Percentiles rank a stretch among this genome's conserved stretches.
These are phyloP conservation scores for Polypterus bichir DNA, from an alignment of 2,113 vertebrate species.

Conservation along the genomic window DNA sequence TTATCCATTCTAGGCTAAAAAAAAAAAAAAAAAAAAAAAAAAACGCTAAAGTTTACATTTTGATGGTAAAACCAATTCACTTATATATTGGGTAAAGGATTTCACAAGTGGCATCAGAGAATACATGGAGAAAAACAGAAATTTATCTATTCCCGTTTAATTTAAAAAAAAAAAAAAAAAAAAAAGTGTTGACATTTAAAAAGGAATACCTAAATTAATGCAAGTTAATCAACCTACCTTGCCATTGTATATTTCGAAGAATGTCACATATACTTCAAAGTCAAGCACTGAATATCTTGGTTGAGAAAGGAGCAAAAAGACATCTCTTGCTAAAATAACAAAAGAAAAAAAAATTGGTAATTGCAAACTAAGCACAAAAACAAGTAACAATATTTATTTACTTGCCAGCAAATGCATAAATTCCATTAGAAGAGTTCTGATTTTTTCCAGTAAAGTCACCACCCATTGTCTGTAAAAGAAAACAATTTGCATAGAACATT, in stretches of 20 bases:
- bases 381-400: slow-evolving; percentile 5
- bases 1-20: too few relatives aligned
- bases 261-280: slow-evolving; percentile 73
- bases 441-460: slow-evolving; percentile 73
- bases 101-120: too few relatives aligned
- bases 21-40: too few relatives aligned
- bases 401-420: slow-evolving; percentile 87
- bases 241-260: slow-evolving; percentile 97
- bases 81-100: too few relatives aligned
- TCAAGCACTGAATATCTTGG: slow-evolving; percentile 50
- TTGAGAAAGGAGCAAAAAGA: slow-evolving; percentile 71
- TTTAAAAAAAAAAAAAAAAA: too few relatives aligned
- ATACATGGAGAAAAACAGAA: not conserved
- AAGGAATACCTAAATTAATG: too few relatives aligned
- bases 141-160: not conserved
- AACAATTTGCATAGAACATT: not conserved
- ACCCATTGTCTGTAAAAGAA: slow-evolving; percentile 77
- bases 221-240: slow-evolving; percentile 58
- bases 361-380: not conserved
- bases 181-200: not conserved
- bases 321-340: slow-evolving; percentile 66
- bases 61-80: too few relatives aligned
- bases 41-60: too few relatives aligned
- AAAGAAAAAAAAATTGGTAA: not conserved
- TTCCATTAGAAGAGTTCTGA: slow-evolving; percentile 76